phyloP scores from a whole-genome alignment of 2,888 invertebrate species.

The Drosophila paranaensis region DNA sequence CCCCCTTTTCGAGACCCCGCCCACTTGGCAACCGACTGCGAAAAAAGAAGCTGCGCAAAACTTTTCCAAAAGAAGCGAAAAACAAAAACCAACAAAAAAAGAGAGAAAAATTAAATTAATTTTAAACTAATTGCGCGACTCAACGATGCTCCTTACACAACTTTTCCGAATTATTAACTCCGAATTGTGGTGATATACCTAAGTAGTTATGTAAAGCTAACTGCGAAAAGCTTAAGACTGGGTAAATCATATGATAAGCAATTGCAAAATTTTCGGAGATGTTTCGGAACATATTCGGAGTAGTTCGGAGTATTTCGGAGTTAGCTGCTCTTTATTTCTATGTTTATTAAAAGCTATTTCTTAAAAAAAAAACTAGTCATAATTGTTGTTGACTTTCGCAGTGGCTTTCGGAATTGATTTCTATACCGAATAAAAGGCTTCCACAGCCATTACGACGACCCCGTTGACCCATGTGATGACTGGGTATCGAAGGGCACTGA shows the following conservation, averaged over 20 bases:
- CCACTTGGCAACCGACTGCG: constrained; percentile 16
- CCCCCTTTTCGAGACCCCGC: constrained; percentile 28
- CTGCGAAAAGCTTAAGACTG: too few species aligned
- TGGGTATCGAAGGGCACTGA: constrained; percentile 20
- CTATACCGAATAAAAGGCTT: background rate
- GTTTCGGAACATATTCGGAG: background rate
- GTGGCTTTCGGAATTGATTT: background rate
- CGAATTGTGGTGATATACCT: background rate
- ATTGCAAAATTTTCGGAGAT: background rate
- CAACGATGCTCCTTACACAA: constrained; percentile 16
- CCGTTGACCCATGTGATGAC: constrained; percentile 4
- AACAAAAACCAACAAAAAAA: constrained; percentile 2
- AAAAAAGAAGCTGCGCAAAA: constrained; percentile 36
- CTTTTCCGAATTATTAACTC: background rate
- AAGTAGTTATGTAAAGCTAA: background rate
- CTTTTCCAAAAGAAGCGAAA: constrained; percentile 8
- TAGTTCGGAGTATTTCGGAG: background rate
- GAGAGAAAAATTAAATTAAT: constrained; percentile 20
- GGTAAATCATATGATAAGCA: background rate
- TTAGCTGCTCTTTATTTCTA: background rate
- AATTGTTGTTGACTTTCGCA: background rate
- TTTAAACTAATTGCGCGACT: constrained; percentile 16
- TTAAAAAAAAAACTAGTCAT: background rate
- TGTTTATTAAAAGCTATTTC: background rate
- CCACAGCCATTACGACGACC: background rate